Evolutionary conservation across 30 jellyfish, hydroid and myxozoan genomes (phyloP), one percentile per base, ranked within the genome.

Genomic region (Cassiopea xamachana): DNA sequence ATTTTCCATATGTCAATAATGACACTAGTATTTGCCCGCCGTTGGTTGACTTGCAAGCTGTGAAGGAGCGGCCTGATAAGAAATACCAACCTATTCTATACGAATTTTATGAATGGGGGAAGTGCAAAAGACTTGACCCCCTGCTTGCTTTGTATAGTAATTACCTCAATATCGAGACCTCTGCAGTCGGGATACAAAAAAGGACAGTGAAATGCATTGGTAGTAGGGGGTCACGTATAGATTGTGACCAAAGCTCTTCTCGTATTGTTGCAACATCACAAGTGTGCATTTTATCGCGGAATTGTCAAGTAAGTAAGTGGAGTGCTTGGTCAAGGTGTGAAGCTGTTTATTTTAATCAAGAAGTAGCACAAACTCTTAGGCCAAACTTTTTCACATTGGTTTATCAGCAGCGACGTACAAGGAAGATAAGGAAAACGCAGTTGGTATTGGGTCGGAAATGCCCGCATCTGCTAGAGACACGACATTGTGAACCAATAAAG

Each of bases 241-340:
- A 80, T 77, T 88, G 95, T 49, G 81, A 88, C 14, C 47, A 51
- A 3, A 75, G 48, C 48, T 46, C 19, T 17, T 44, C 83, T 5
- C n/a, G 74, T 16, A 58, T 27, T 0, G 3, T 88, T 7, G 45
- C 86, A 15, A 48, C 81, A 15, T 69, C 62, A 19, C 71, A 88
- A 60, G 39, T 90, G 8, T 89, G 96, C 75, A 75, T 81, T n/a
- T 14, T 89, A 44, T 84, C 96, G 16, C 60, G 96, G 44, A 85
- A 90, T 67, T 90, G 97, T 58, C 60, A 17, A 48, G 87, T 83
- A 9, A 48, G 76, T 16, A 51, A 72, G 27, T 90, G 97, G 97
- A 69, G 87, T 60, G 69, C 12, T 44, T 90, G 97, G 97, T 82
- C 93, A 46, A 49, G 69, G 8, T 88, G 95, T 60, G 46, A 67